Evolutionary conservation across 1,140 invertebrate species (phyloP).

Genomic region (Drosophila yakuba): DNA sequence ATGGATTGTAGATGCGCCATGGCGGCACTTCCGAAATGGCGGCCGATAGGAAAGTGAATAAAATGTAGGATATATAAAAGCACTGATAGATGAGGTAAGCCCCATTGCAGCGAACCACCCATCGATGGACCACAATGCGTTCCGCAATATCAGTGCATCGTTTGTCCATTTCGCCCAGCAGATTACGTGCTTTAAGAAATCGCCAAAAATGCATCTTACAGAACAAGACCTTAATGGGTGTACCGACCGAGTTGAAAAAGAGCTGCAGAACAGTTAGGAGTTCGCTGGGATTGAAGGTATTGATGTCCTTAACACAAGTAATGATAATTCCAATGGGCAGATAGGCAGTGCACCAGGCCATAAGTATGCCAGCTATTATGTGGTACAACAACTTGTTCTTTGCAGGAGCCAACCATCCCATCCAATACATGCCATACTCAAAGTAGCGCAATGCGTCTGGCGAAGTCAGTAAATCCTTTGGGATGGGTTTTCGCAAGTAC

Average conservation of each 20-base stretch:
- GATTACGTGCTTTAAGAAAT: slow-evolving; percentile 11
- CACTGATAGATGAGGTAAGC: slow-evolving; percentile 22
- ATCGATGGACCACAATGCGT: slow-evolving; percentile 31
- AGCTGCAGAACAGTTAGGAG: slow-evolving; percentile 40
- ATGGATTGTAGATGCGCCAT: slow-evolving; percentile 45
- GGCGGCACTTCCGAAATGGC: slow-evolving; percentile 7
- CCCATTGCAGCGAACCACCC: slow-evolving; percentile 35
- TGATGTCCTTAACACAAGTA: slow-evolving; percentile 31
- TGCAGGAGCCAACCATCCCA: slow-evolving; percentile 34
- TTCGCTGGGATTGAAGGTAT: slow-evolving; percentile 31
- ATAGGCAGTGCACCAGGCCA: slow-evolving; percentile 9
- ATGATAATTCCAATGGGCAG: slow-evolving; percentile 39
- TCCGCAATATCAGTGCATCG: slow-evolving; percentile 16
- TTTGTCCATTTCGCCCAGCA: slow-evolving; percentile 29
- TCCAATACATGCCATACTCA: slow-evolving; percentile 21
- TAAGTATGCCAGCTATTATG: neutral
- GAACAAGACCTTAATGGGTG: slow-evolving; percentile 14
- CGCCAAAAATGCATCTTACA: slow-evolving; percentile 8
- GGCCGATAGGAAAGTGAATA: slow-evolving; percentile 6
- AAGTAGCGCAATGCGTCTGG: slow-evolving; percentile 38
- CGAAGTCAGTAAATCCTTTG: slow-evolving; percentile 15
- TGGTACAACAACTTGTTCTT: neutral
- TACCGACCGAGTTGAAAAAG: slow-evolving; percentile 31
- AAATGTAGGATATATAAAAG: slow-evolving; percentile 19
- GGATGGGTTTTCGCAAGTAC: slow-evolving; percentile 11